Conservation (phyloP, 1,140 invertebrate species). For the Temnothorax curvispinosus region DNA sequence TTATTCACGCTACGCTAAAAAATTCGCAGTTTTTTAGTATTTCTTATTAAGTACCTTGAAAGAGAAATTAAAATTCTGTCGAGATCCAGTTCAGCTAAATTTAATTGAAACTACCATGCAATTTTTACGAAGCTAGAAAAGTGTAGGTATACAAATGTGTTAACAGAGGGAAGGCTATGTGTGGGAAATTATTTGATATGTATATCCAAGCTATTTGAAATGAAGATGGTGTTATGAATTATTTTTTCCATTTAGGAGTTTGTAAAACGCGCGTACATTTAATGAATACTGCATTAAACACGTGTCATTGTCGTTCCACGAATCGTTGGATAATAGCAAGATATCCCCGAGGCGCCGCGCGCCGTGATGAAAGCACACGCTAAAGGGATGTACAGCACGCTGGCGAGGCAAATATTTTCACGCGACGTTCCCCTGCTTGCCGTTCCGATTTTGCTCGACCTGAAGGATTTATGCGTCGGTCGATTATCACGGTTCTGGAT, state of each 20-base stretch:
- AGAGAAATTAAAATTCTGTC: too few species aligned
- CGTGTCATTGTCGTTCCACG: neutral
- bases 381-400: slow-evolving; percentile 3
- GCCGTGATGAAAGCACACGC: neutral
- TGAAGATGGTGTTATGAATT: neutral
- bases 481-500: slow-evolving; percentile 62
- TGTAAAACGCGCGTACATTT: neutral
- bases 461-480: slow-evolving; percentile 63
- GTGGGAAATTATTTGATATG: neutral
- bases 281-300: slow-evolving; percentile 22
- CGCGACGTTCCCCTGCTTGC: slow-evolving; percentile 50
- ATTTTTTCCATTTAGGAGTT: neutral
- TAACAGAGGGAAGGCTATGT: neutral
- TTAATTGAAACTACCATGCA: too few species aligned
- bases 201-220: neutral
- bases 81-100: too few species aligned
- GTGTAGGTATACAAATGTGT: too few species aligned
- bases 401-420: slow-evolving; percentile 49
- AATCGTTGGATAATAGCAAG: neutral
- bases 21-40: too few species aligned
- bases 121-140: too few species aligned
- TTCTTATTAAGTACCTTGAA: too few species aligned
- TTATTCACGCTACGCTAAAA: too few species aligned
- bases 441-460: slow-evolving; percentile 30
- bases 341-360: neutral